Percentiles rank a stretch among this genome's conserved stretches.
phyloP scores from a whole-genome alignment of 2,888 invertebrate genomes.

The Alloplasta piceator region DNA sequence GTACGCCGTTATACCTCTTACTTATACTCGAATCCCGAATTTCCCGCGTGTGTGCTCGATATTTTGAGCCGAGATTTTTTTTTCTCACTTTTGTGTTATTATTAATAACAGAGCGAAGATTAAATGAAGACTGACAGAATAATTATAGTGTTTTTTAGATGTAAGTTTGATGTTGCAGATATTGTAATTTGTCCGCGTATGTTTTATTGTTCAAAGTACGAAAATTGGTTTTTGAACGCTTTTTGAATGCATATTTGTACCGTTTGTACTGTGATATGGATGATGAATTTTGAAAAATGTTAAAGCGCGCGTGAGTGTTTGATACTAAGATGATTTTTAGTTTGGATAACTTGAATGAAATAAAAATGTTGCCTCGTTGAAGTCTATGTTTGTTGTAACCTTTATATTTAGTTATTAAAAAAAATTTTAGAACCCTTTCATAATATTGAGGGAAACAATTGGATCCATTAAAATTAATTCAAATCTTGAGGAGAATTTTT shows the following conservation, averaged over 20 bases:
- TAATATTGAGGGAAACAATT: too few relatives aligned
- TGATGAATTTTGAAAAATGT: slow-evolving; percentile 14
- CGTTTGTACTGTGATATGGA: slow-evolving; percentile 53
- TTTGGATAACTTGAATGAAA: slow-evolving; percentile 13
- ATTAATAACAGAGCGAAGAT: not conserved
- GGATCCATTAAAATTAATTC: too few relatives aligned
- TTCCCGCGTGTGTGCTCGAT: slow-evolving; percentile 4
- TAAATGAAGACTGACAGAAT: slow-evolving; percentile 56
- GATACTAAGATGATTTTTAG: not conserved
- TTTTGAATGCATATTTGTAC: slow-evolving; percentile 2
- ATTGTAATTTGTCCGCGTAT: not conserved
- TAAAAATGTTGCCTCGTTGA: slow-evolving; percentile 25
- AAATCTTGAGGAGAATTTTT: too few relatives aligned
- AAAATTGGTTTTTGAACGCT: not conserved
- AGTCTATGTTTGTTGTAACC: not conserved
- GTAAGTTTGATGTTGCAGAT: not conserved
- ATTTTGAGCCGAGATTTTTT: slow-evolving; percentile 1
- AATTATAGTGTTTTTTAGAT: slow-evolving; percentile 31
- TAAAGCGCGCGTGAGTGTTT: slow-evolving; percentile 13
- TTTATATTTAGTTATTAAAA: too few relatives aligned
- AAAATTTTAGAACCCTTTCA: too few relatives aligned
- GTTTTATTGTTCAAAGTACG: not conserved
- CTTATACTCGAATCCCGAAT: slow-evolving; percentile 11
- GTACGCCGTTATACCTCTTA: not conserved
- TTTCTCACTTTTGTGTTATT: slow-evolving; percentile 6